A percentile compares a stretch with the other conserved stretches of the same genome.
These are phyloP conservation scores for Achroia grisella DNA, from an alignment of 1,140 invertebrate genomes.

Conservation along the genomic window DNA sequence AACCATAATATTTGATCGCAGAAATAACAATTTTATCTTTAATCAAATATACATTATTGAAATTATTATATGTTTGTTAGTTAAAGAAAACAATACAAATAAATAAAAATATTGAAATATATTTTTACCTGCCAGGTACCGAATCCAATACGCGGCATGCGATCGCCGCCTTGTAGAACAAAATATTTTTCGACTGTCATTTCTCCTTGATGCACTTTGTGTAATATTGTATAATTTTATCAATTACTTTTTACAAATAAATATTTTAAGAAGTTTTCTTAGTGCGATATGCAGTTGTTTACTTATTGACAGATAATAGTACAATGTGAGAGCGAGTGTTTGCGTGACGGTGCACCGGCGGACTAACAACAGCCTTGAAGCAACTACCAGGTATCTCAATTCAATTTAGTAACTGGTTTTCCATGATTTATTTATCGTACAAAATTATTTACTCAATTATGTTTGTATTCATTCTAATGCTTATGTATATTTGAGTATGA, in stretches of 20 bases:
- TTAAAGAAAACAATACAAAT: neutral
- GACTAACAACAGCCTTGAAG: neutral
- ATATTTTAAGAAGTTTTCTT: no score
- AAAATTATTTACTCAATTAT: no score
- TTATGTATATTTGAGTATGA: no score
- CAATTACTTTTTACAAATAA: no score
- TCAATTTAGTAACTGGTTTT: neutral
- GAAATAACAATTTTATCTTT: no score
- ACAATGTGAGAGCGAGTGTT: neutral
- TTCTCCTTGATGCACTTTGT: no score
- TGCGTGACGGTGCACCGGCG: neutral
- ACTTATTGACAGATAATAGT: neutral
- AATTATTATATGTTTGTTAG: no score
- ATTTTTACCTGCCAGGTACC: slow-evolving; percentile 78
- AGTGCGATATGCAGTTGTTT: no score
- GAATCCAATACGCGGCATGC: slow-evolving; percentile 77
- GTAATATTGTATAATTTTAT: no score
- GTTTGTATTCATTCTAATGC: no score
- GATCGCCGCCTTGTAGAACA: slow-evolving; percentile 55
- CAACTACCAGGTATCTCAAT: neutral
- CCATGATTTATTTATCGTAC: neutral
- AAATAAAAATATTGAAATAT: neutral
- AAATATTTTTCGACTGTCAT: slow-evolving; percentile 24
- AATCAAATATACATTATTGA: no score
- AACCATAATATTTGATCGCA: no score